A percentile compares a stretch with the other conserved stretches of the same genome.
phyloP scores from a whole-genome alignment of 2,888 invertebrate genomes.

The Athripsodes cinereus region DNA sequence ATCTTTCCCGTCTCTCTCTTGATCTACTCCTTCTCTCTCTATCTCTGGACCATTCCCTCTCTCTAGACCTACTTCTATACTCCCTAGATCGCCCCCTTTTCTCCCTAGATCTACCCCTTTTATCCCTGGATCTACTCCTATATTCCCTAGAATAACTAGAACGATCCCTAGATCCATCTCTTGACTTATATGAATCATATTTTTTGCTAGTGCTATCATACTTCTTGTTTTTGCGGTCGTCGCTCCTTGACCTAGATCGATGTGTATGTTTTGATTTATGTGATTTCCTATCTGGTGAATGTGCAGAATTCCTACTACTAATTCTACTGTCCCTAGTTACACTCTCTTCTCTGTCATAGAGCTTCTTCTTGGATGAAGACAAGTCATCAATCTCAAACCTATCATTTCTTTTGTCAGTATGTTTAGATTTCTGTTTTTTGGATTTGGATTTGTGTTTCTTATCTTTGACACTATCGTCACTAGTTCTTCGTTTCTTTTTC shows the following conservation, averaged over 20 bases:
- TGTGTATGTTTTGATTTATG: conserved; percentile 21
- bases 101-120: conserved; percentile 27
- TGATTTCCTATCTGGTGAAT: conserved; percentile 21
- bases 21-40: conserved; percentile 20
- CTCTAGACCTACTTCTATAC: conserved; percentile 25
- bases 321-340: conserved; percentile 19
- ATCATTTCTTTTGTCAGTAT: conserved; percentile 20
- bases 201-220: conserved; percentile 18
- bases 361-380: conserved; percentile 17
- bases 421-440: conserved; percentile 26
- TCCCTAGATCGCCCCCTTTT: conserved; percentile 29
- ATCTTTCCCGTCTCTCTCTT: conserved; percentile 26
- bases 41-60: conserved; percentile 29
- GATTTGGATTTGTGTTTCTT: conserved; percentile 27
- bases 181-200: conserved; percentile 22
- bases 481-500: conserved; percentile 27
- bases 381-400: conserved; percentile 16
- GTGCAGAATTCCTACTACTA: conserved; percentile 20
- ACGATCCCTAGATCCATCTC: conserved; percentile 26
- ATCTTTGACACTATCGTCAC: conserved; percentile 26
- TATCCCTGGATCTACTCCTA: conserved; percentile 23
- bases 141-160: conserved; percentile 26
- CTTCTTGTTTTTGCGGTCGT: conserved; percentile 16
- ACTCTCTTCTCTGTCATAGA: conserved; percentile 21
- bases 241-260: conserved; percentile 23